These are phyloP conservation scores for Parapsyche elsis DNA, from an alignment of 1,140 invertebrate species.

Conservation along the genomic window DNA sequence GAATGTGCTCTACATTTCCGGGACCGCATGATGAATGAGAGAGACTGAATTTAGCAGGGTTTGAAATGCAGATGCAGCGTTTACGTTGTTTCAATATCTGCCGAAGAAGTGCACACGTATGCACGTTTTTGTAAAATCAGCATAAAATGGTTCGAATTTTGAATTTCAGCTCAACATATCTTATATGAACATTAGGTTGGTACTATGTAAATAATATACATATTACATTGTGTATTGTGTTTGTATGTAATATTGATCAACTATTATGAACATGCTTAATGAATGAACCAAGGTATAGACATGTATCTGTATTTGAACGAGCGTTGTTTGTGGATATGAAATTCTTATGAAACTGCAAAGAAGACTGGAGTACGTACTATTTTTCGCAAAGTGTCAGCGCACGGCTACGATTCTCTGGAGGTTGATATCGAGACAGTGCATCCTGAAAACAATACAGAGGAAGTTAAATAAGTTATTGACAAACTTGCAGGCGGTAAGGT, in stretches of 20 bases:
- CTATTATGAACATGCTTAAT: too few relatives aligned
- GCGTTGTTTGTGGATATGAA: too few relatives aligned
- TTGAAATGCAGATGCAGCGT: neutral
- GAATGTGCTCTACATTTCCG: neutral
- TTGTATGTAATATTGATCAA: too few relatives aligned
- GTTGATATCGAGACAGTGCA: conserved; percentile 25
- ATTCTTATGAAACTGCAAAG: too few relatives aligned
- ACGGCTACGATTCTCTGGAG: neutral
- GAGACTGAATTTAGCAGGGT: neutral
- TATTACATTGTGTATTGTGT: too few relatives aligned
- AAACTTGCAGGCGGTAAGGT: conserved; percentile 48
- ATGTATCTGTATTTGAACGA: too few relatives aligned
- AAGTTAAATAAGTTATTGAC: conserved; percentile 55
- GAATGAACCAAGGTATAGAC: too few relatives aligned
- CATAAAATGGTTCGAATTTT: neutral
- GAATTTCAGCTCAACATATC: neutral
- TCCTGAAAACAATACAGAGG: conserved; percentile 50
- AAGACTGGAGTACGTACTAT: neutral
- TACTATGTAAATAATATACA: too few relatives aligned
- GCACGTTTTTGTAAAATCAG: neutral
- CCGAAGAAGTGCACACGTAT: neutral
- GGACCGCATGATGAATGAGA: neutral
- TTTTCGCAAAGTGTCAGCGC: conserved; percentile 11
- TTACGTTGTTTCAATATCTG: neutral
- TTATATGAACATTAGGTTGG: neutral